Percentiles rank a stretch among this genome's conserved stretches.
These are phyloP conservation scores for Strigamia maritima DNA, from an alignment of 2,888 invertebrate genomes.

Conservation along the genomic window DNA sequence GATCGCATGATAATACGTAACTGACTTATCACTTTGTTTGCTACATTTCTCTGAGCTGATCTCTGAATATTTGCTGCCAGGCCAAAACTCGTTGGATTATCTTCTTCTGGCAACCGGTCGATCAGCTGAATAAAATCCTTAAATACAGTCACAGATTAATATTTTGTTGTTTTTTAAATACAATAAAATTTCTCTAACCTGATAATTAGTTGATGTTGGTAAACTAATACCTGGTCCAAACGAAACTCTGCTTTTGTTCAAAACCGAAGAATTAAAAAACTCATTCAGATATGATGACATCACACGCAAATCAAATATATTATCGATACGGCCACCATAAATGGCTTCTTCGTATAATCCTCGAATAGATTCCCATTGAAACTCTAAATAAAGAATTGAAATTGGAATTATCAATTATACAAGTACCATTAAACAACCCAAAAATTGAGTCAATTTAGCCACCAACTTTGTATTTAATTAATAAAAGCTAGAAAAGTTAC, in stretches of 20 bases:
- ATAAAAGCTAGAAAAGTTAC: background rate
- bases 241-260: constrained; percentile 55
- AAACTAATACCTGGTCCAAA: constrained; percentile 58
- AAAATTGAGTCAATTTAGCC: too few relatives aligned
- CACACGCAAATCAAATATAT: constrained; percentile 67
- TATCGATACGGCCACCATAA: constrained; percentile 82
- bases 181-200: too few relatives aligned
- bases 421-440: too few relatives aligned
- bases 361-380: constrained; percentile 69
- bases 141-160: background rate
- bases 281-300: constrained; percentile 65
- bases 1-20: constrained; percentile 58
- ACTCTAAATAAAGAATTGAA: background rate
- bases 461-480: too few relatives aligned
- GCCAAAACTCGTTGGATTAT: constrained; percentile 73
- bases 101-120: constrained; percentile 66
- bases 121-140: constrained; percentile 67
- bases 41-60: constrained; percentile 73
- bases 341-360: constrained; percentile 75
- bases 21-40: constrained; percentile 60
- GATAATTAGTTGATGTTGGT: constrained; percentile 58
- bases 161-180: constrained; percentile 41
- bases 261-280: constrained; percentile 59
- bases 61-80: constrained; percentile 82
- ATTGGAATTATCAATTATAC: too few relatives aligned